Evolutionary conservation across 1,140 invertebrate species (phyloP).

Genomic region (Lepidurus arcticus): DNA sequence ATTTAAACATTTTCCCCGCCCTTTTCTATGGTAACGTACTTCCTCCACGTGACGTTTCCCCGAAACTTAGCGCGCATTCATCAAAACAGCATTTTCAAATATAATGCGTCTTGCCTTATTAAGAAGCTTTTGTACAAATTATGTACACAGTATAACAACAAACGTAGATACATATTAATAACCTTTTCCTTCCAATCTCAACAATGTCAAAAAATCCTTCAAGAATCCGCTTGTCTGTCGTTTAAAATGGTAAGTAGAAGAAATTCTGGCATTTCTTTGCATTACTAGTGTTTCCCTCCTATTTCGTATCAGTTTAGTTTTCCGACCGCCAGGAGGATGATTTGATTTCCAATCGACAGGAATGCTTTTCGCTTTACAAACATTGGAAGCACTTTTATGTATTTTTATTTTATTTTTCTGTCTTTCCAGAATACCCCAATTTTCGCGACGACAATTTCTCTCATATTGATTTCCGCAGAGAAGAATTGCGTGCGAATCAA

Average conservation of each 20-base stretch:
- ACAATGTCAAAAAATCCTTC: not conserved
- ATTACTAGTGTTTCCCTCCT: not conserved
- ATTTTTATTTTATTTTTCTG: not conserved
- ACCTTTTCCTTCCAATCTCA: not conserved
- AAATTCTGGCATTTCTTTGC: not conserved
- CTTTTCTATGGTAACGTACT: not conserved
- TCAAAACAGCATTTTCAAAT: not conserved
- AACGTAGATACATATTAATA: not conserved
- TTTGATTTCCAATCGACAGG: not conserved
- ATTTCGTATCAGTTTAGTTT: not conserved
- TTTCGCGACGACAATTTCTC: not conserved
- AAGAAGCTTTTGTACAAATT: not conserved
- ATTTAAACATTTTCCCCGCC: not conserved
- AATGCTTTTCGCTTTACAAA: not conserved
- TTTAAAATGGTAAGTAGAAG: not conserved
- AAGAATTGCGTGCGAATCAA: not conserved
- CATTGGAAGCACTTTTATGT: not conserved
- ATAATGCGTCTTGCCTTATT: not conserved
- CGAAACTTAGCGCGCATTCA: not conserved
- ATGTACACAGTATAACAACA: constrained; percentile 11
- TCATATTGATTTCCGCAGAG: not conserved
- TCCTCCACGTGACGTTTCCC: not conserved
- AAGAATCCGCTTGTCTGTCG: not conserved
- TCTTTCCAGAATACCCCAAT: not conserved
- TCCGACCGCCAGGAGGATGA: not conserved